A percentile compares a stretch with the other conserved stretches of the same genome.
These are phyloP conservation scores for Sphaerophoria taeniata DNA, from an alignment of 2,888 invertebrate species.

Conservation along the genomic window DNA sequence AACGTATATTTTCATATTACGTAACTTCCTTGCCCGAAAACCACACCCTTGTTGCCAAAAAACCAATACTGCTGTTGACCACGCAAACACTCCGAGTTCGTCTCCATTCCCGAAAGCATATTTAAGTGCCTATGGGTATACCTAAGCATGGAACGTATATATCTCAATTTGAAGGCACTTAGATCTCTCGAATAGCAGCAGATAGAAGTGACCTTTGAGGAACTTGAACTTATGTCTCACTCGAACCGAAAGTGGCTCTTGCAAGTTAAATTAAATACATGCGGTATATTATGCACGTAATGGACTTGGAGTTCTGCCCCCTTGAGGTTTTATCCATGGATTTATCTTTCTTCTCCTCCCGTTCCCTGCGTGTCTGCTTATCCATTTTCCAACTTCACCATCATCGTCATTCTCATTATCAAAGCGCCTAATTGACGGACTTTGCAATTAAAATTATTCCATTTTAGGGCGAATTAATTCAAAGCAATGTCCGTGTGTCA, in stretches of 20 bases:
- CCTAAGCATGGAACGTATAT: not conserved
- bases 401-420: not conserved
- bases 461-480: conserved; percentile 71
- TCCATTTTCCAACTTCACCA: not conserved
- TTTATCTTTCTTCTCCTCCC: not conserved
- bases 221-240: conserved; percentile 70
- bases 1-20: conserved; percentile 19
- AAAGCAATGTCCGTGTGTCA: conserved; percentile 54
- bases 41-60: conserved; percentile 25
- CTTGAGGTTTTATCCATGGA: conserved; percentile 27
- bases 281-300: conserved; percentile 51
- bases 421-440: conserved; percentile 62
- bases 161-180: conserved; percentile 33
- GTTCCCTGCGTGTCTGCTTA: not conserved
- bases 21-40: not conserved
- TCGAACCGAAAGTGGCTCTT: conserved; percentile 66
- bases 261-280: conserved; percentile 58
- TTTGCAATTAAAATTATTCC: conserved; percentile 75
- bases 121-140: conserved; percentile 11
- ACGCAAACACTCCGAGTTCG: not conserved
- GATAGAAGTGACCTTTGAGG: conserved; percentile 59
- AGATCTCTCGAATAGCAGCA: conserved; percentile 8
- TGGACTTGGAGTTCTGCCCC: conserved; percentile 46
- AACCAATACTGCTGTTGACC: not conserved
- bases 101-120: conserved; percentile 16